Evolutionary conservation across 2,888 invertebrate genomes (phyloP), one percentile per base, ranked within the genome.

Genomic region (Eilema sororculum): DNA sequence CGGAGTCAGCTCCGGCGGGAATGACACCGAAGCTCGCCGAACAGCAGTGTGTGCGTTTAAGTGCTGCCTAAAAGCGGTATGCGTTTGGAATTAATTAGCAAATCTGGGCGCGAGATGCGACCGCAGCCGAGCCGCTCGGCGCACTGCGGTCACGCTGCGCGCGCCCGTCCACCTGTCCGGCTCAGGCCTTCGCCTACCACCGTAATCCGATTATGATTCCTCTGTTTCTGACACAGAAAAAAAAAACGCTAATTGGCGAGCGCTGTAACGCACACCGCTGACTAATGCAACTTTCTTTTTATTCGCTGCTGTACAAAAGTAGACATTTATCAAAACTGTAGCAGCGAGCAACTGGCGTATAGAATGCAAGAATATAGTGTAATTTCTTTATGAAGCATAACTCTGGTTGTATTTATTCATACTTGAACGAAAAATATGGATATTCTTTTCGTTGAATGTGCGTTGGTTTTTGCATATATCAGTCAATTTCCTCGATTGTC

Each of bases 61-160:
- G 82, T 80, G 80, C 79, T 75, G 74, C 78, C 75, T 77, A 83
- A 81, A 81, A 76, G 81, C 33, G 81, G 83, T 82, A 82, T 81
- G 85, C 83, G 85, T 87, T 87, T 79, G 81, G 88, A 91, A 90
- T 91, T 92, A 91, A 91, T 91, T 91, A 91, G 89, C 85, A 82
- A 90, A 90, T 89, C 89, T 86, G 85, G 81, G 84, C 81, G 84
- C 83, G 84, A 86, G 81, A 84, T 79, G 82, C 81, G 86, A 89
- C 91, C 90, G 80, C 91, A 89, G 84, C 74, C 81, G 79, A n/a
- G 74, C 80, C 73, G 82, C 79, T 81, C 76, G 72, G 86, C 82
- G 84, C 83, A 84, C 79, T 85, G 87, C 84, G 86, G 85, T 86
- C 78, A 76, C 75, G 75, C 76, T 79, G 83, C 80, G 82, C 77